These are phyloP conservation scores for Vombatus ursinus DNA, from an alignment of 2,113 vertebrate species.

Conservation along the genomic window DNA sequence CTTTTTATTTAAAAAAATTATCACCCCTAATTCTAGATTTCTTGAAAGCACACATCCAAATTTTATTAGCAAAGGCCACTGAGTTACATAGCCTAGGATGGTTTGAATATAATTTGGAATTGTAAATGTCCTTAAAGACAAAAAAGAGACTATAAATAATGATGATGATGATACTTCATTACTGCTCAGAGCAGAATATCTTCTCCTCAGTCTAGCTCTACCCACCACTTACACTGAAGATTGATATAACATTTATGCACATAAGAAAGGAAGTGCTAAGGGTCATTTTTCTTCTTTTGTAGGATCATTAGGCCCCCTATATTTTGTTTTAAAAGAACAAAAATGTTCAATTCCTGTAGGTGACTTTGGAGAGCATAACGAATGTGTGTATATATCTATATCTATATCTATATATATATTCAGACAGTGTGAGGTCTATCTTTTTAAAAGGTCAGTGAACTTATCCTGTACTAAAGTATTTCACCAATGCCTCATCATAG, in stretches of 20 bases:
- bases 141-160: not conserved
- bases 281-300: not conserved
- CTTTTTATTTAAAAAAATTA: not conserved
- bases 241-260: not conserved
- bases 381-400: not conserved
- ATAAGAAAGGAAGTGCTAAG: not conserved
- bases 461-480: not conserved
- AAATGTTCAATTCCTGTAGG: not conserved
- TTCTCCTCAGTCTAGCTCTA: not conserved
- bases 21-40: not conserved
- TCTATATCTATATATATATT: not conserved
- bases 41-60: not conserved
- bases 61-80: not conserved
- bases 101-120: not conserved
- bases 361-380: not conserved
- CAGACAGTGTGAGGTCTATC: not conserved
- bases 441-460: constrained; percentile 47
- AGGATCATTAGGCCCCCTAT: not conserved
- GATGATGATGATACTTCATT: not conserved
- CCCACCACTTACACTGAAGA: not conserved
- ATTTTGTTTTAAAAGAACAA: not conserved
- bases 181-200: not conserved
- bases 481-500: not conserved
- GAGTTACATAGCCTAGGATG: not conserved
- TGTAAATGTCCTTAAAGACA: not conserved